Evolutionary conservation across 2,888 invertebrate species (phyloP).

Genomic region (Drosophila neotestacea): DNA sequence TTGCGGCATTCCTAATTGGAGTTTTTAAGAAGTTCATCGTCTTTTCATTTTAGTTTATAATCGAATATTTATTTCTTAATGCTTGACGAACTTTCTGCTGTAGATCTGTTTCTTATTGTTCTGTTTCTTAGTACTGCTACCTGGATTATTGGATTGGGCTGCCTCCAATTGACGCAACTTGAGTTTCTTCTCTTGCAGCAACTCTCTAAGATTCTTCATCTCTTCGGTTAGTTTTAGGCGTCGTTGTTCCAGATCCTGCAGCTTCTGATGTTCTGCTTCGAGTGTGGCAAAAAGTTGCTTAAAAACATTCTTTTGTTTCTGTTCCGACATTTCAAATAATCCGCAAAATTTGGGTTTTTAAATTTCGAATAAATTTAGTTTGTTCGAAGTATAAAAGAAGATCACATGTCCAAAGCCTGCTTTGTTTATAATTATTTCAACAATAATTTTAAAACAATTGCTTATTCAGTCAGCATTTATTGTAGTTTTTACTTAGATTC

Average conservation of each 20-base stretch:
- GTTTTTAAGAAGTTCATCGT: too few relatives aligned
- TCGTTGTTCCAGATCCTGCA: slow-evolving; percentile 43
- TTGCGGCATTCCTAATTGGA: too few relatives aligned
- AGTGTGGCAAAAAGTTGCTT: slow-evolving; percentile 44
- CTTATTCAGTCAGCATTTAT: too few relatives aligned
- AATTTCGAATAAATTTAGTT: background rate
- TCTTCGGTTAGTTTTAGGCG: slow-evolving; percentile 46
- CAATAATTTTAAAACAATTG: too few relatives aligned
- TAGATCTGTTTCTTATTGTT: background rate
- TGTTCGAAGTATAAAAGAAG: background rate
- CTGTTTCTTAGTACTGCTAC: background rate
- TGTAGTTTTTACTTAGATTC: too few relatives aligned
- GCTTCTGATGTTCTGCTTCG: slow-evolving; percentile 50
- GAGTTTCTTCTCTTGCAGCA: slow-evolving; percentile 35
- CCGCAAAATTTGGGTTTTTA: background rate
- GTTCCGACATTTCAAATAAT: slow-evolving; percentile 7
- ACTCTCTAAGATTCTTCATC: slow-evolving; percentile 28
- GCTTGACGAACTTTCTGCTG: background rate
- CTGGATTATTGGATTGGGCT: background rate
- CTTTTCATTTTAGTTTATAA: too few relatives aligned
- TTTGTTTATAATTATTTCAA: background rate
- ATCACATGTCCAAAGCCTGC: background rate
- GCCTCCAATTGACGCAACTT: slow-evolving; percentile 11
- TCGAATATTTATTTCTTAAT: background rate
- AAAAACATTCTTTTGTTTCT: slow-evolving; percentile 23